phyloP scores from a whole-genome alignment of 2,797 vertebrate species.

The Poeciliopsis turneri region DNA sequence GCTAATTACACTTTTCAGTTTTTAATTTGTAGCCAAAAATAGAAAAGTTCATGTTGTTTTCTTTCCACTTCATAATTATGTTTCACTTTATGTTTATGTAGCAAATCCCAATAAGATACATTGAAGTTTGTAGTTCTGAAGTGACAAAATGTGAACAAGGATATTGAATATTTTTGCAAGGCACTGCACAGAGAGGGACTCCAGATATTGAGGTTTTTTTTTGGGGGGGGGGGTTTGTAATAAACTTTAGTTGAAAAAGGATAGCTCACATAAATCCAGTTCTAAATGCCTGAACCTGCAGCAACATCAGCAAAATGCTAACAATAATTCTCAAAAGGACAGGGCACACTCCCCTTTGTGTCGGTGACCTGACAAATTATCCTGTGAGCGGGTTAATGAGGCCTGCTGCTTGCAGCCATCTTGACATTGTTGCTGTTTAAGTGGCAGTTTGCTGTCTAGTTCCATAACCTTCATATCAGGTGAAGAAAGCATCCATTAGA shows the following conservation, averaged over 20 bases:
- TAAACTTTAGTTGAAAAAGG: background rate
- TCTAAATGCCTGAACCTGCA: background rate
- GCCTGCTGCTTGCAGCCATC: conserved; percentile 31
- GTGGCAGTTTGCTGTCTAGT: conserved; percentile 35
- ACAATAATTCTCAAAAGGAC: conserved; percentile 9
- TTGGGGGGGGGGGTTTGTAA: background rate
- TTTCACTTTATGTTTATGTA: background rate
- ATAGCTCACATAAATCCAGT: background rate
- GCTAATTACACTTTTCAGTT: background rate
- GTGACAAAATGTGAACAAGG: background rate
- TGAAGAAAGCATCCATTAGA: conserved; percentile 55
- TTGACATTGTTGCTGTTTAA: conserved; percentile 34
- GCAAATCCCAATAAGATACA: background rate
- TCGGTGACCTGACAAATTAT: conserved; percentile 34
- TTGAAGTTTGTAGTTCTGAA: background rate
- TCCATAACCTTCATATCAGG: conserved; percentile 54
- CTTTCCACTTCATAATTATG: background rate
- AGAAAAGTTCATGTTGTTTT: background rate
- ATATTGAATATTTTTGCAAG: background rate
- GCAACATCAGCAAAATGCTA: background rate
- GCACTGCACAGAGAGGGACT: background rate
- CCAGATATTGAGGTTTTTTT: background rate
- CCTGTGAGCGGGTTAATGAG: conserved; percentile 48
- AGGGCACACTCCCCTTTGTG: conserved; percentile 10
- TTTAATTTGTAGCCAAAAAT: background rate